Evolutionary conservation across 1,140 invertebrate species (phyloP).

Genomic region (Drosophila auraria): DNA sequence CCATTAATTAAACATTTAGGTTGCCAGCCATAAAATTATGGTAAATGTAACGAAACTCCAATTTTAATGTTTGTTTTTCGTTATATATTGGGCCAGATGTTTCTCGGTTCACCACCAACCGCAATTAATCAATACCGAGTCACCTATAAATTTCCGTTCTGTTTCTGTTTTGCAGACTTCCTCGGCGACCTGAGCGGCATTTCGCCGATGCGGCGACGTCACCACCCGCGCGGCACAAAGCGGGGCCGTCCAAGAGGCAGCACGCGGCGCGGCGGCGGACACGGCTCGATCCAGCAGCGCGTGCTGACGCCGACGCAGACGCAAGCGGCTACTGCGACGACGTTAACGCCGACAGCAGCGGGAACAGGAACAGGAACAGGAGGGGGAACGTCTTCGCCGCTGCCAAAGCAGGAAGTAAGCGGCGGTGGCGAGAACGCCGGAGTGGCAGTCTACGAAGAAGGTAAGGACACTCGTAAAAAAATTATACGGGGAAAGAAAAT

Average conservation of each 20-base stretch:
- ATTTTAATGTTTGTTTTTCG: conserved; percentile 42
- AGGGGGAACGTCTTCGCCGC: conserved; percentile 41
- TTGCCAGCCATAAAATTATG: conserved; percentile 69
- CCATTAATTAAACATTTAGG: conserved; percentile 38
- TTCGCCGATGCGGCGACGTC: conserved; percentile 85
- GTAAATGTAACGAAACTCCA: conserved; percentile 53
- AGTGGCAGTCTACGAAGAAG: conserved; percentile 54
- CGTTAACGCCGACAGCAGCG: conserved; percentile 30
- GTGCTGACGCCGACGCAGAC: conserved; percentile 67
- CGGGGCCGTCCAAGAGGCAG: conserved; percentile 90
- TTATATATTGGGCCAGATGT: conserved; percentile 62
- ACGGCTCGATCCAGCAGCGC: conserved; percentile 69
- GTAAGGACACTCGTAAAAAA: conserved; percentile 52
- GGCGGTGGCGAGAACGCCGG: conserved; percentile 45
- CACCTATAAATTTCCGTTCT: conserved; percentile 59
- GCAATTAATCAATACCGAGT: conserved; percentile 75
- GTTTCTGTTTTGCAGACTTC: conserved; percentile 67
- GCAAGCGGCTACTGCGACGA: conserved; percentile 6
- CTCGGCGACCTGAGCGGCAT: conserved; percentile 70
- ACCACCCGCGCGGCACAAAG: conserved; percentile 87
- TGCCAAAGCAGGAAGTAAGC: conserved; percentile 67
- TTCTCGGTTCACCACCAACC: conserved; percentile 41
- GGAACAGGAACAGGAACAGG: conserved; percentile 32
- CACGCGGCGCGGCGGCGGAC: conserved; percentile 84
- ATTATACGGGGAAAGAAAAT: no score